Evolutionary conservation across 2,113 vertebrate genomes (phyloP), one percentile per base, ranked within the genome.

Genomic region (Proteles cristata): DNA sequence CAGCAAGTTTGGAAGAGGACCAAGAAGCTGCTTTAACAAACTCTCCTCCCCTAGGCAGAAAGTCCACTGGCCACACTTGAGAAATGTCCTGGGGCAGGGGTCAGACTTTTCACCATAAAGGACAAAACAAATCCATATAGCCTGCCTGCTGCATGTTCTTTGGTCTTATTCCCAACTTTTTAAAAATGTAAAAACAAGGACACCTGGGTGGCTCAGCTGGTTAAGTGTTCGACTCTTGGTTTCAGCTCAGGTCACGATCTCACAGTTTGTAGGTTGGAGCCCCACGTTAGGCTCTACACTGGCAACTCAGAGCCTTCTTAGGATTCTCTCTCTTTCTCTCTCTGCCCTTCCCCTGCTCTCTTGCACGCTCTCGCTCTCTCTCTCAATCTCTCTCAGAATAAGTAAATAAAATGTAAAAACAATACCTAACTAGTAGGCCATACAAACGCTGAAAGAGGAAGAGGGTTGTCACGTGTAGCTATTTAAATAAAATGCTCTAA

Each of bases 1-100:
- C 16, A 84, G 7, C 26, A 66, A 48, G 45, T n/a, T 6, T 45
- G 45, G n/a, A 89, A 93, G 7, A 93, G 21, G 86, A 35, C 43
- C 25, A 95, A 80, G 39, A 85, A 68, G 17, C 11, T 82, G n/a
- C 71, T 65, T 81, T 69, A 88, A 79, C 76, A 90, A 96, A 90
- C 28, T 84, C 23, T 45, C 58, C n/a, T 58, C 58, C 43, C 26
- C 15, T 33, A 31, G 9, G 28, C 7, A 66, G 31, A 33, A 33
- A 94, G 94, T 53, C 31, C 39, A 93, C 55, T 45, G 53, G 17
- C 15, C 33, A 87, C 17, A 69, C 25, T 4, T 58, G n/a, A 83
- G 53, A 53, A 80, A 43, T 11, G 66, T 84, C 80, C 63, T 73
- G 65, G 25, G 85, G 35, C 10, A 61, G 2, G 14, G 65, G 31